These are phyloP conservation scores for Hephaestus fuliginosus DNA, from an alignment of 2,797 vertebrate genomes.

Conservation along the genomic window DNA sequence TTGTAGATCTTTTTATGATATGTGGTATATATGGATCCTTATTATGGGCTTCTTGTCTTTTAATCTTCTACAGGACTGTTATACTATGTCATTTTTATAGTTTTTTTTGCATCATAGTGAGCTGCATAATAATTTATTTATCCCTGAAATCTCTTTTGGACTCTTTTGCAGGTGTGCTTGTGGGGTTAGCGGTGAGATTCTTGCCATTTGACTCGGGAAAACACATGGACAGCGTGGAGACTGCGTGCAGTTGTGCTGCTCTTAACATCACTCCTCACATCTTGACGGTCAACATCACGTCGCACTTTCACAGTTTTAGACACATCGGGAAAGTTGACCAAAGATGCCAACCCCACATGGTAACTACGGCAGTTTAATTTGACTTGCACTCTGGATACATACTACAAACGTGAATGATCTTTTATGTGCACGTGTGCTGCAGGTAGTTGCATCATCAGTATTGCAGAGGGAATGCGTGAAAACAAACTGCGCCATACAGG, in stretches of 20 bases:
- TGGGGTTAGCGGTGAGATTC: conserved; percentile 86
- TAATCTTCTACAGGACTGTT: neutral
- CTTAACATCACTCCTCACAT: conserved; percentile 77
- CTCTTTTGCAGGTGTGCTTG: conserved; percentile 85
- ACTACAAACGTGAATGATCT: conserved; percentile 4
- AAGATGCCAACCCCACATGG: conserved; percentile 83
- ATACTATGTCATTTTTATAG: too few species aligned
- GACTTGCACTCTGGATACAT: conserved; percentile 2
- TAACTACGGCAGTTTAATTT: conserved; percentile 69
- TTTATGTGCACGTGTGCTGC: conserved; percentile 9
- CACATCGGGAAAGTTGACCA: conserved; percentile 82
- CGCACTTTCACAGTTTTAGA: conserved; percentile 85
- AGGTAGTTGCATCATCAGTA: conserved; percentile 11
- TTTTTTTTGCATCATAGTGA: neutral
- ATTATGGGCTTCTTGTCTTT: neutral
- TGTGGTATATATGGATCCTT: neutral
- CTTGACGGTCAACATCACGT: conserved; percentile 83
- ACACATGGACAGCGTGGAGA: conserved; percentile 71
- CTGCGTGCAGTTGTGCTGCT: conserved; percentile 79
- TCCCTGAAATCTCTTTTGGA: neutral
- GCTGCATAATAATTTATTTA: neutral
- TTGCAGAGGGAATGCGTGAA: conserved; percentile 14
- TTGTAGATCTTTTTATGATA: neutral
- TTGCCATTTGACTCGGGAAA: conserved; percentile 73
- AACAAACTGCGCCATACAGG: conserved; percentile 12